Evolutionary conservation across 2,888 invertebrate species (phyloP).

Genomic region (Eumerus sabulonum): DNA sequence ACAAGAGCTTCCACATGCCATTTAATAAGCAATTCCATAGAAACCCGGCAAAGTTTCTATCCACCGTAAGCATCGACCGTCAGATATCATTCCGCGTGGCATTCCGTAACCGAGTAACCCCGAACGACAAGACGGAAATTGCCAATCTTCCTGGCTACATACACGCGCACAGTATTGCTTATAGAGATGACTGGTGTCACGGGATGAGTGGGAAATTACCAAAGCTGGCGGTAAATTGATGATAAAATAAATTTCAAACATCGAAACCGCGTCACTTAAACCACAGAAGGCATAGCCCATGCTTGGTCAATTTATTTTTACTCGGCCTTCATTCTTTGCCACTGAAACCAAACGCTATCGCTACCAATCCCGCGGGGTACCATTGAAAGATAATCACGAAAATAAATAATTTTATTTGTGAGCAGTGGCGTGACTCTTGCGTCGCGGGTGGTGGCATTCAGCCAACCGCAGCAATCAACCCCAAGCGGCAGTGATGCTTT

Average conservation of each 20-base stretch:
- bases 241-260: slow-evolving; percentile 11
- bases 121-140: no score
- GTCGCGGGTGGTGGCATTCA: background rate
- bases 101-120: no score
- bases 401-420: slow-evolving; percentile 56
- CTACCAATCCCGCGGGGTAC: slow-evolving; percentile 3
- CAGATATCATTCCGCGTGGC: no score
- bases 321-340: background rate
- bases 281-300: background rate
- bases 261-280: background rate
- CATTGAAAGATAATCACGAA: slow-evolving; percentile 21
- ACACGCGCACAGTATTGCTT: no score
- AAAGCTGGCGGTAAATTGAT: slow-evolving; percentile 46
- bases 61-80: no score
- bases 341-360: slow-evolving; percentile 12
- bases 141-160: no score
- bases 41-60: no score
- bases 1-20: no score
- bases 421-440: slow-evolving; percentile 1
- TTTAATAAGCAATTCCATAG: no score
- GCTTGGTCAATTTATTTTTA: no score
- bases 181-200: background rate
- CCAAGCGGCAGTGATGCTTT: slow-evolving; percentile 31
- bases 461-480: slow-evolving; percentile 38
- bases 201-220: slow-evolving; percentile 14